These are phyloP conservation scores for Chanos chanos DNA, from an alignment of 2,797 vertebrate species.

Conservation along the genomic window DNA sequence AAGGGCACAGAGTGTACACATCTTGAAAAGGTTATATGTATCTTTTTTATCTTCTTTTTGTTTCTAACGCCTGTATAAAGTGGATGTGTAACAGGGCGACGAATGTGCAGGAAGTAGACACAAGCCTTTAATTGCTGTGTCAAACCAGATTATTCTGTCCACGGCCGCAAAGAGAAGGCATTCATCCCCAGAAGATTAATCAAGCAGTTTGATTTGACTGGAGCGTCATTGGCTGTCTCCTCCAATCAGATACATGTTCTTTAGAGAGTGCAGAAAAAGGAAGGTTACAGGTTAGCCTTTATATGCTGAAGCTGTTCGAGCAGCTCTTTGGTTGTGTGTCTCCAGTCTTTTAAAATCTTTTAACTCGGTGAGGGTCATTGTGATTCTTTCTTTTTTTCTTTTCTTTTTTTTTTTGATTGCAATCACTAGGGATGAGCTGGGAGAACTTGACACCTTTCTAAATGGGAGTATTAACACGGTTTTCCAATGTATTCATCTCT, in stretches of 20 bases:
- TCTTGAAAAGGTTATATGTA: no score
- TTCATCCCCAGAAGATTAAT: slow-evolving; percentile 51
- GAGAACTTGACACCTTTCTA: slow-evolving; percentile 19
- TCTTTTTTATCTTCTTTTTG: no score
- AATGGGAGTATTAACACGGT: slow-evolving; percentile 13
- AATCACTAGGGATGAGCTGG: not conserved
- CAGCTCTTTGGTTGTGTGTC: no score
- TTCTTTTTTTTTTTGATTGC: slow-evolving; percentile 6
- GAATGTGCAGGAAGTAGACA: no score
- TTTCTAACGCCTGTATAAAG: no score
- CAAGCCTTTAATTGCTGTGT: no score
- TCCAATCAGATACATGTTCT: slow-evolving; percentile 47
- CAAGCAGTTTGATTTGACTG: slow-evolving; percentile 45
- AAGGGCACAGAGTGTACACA: no score
- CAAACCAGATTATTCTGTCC: no score
- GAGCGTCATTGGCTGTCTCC: slow-evolving; percentile 50
- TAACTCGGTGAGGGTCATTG: slow-evolving; percentile 2
- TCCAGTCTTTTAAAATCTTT: not conserved
- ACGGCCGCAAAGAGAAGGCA: slow-evolving; percentile 30
- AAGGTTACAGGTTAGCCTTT: not conserved
- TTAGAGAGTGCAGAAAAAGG: slow-evolving; percentile 42
- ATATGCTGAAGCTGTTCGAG: no score
- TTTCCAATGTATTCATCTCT: slow-evolving; percentile 20
- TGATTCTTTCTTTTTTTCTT: no score
- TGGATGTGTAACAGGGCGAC: no score